phyloP scores from a whole-genome alignment of 2,888 invertebrate genomes.

The Lycia hirtaria region DNA sequence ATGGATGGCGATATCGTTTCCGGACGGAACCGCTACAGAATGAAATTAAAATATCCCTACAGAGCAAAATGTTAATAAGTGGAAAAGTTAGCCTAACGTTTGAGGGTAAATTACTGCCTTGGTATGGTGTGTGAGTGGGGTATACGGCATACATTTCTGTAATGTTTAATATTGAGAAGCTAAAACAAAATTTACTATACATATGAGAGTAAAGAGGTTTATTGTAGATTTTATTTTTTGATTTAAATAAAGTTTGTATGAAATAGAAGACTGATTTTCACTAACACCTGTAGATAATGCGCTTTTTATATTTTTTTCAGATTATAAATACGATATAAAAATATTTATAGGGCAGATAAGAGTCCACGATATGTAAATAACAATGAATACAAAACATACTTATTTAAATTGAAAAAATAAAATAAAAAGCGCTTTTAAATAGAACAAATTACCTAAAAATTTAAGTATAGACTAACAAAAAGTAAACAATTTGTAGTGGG shows the following conservation, averaged over 20 bases:
- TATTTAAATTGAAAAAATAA: too few species aligned
- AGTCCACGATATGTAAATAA: too few species aligned
- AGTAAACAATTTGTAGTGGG: too few species aligned
- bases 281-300: slow-evolving; percentile 1
- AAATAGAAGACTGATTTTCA: slow-evolving; percentile 54
- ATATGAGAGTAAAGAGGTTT: slow-evolving; percentile 73
- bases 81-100: slow-evolving; percentile 9
- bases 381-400: too few species aligned
- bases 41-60: background rate
- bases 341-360: too few species aligned
- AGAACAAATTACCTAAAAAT: too few species aligned
- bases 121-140: slow-evolving; percentile 23
- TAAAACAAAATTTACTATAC: slow-evolving; percentile 79
- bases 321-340: too few species aligned
- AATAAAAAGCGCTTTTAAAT: too few species aligned
- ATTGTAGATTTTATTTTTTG: slow-evolving; percentile 85
- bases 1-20: too few species aligned
- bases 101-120: slow-evolving; percentile 46
- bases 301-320: too few species aligned
- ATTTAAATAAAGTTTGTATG: slow-evolving; percentile 85
- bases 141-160: slow-evolving; percentile 26
- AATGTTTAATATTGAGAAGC: slow-evolving; percentile 56
- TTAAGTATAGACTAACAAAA: too few species aligned
- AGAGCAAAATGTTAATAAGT: background rate
- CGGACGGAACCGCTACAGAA: background rate